A percentile compares a stretch with the other conserved stretches of the same genome.
These are phyloP conservation scores for Catharus ustulatus DNA, from an alignment of 2,797 vertebrate genomes.

Conservation along the genomic window DNA sequence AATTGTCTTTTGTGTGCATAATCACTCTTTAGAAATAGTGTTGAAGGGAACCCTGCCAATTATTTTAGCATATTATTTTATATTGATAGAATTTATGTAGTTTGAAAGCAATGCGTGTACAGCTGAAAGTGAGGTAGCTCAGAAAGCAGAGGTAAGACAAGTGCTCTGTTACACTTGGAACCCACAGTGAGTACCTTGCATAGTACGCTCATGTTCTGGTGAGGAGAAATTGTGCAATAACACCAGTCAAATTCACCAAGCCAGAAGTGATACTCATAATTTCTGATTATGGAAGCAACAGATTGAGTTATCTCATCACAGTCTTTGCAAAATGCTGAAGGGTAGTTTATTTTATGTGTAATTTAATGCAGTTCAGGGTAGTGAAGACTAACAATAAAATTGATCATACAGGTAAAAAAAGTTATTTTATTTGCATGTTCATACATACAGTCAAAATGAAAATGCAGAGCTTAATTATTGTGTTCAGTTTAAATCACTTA, in stretches of 20 bases:
- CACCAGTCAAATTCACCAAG: fast-evolving
- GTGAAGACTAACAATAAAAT: not conserved
- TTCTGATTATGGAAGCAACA: not conserved
- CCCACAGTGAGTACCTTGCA: not conserved
- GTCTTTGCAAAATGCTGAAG: not conserved
- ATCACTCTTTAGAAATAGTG: not conserved
- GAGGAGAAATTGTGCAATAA: not conserved
- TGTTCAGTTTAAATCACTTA: not conserved
- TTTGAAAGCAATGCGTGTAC: not conserved
- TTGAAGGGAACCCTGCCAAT: not conserved
- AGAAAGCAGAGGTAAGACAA: not conserved
- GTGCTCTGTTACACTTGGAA: not conserved
- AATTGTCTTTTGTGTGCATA: not conserved
- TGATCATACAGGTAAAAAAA: not conserved
- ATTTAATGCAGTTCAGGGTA: not conserved
- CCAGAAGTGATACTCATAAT: not conserved
- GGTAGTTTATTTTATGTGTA: not conserved
- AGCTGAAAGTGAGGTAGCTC: not conserved
- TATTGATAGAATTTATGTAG: not conserved
- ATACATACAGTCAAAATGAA: not conserved
- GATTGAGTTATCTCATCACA: not conserved
- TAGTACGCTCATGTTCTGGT: not conserved
- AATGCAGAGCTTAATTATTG: not conserved
- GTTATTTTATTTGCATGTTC: not conserved
- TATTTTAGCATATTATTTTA: not conserved